phyloP scores from a whole-genome alignment of 2,888 invertebrate genomes.

The Meteorus colon region DNA sequence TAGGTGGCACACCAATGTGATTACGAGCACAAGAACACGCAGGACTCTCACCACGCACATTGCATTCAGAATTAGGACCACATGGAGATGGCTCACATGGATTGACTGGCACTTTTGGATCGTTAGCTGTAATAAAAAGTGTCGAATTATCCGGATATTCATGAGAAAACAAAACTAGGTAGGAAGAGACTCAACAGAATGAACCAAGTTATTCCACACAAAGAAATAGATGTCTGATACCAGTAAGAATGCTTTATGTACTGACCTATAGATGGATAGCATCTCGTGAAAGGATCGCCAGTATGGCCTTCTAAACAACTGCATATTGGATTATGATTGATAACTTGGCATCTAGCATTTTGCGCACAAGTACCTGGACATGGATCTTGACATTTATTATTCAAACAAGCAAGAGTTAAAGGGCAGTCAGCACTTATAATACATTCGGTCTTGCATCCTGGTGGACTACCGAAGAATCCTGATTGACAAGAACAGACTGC shows the following conservation, averaged over 20 bases:
- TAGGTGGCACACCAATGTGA: constrained; percentile 77
- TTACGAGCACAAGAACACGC: constrained; percentile 77
- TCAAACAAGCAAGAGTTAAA: constrained; percentile 83
- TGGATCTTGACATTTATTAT: constrained; percentile 85
- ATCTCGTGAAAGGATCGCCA: constrained; percentile 84
- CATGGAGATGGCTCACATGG: constrained; percentile 77
- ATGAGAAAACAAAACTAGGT: not conserved
- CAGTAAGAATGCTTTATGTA: not conserved
- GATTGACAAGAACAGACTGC: constrained; percentile 83
- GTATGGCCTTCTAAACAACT: constrained; percentile 82
- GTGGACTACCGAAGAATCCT: constrained; percentile 84
- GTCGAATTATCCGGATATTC: not conserved
- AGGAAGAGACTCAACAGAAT: too few species aligned
- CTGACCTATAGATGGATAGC: constrained; percentile 76
- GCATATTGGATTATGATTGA: constrained; percentile 88
- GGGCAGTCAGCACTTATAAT: constrained; percentile 87
- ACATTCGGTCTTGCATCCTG: constrained; percentile 88
- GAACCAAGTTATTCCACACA: too few species aligned
- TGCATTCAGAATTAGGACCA: constrained; percentile 76
- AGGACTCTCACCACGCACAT: constrained; percentile 75
- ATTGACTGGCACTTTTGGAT: constrained; percentile 64
- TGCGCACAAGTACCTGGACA: constrained; percentile 87
- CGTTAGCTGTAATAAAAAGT: constrained; percentile 49
- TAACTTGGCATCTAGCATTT: constrained; percentile 85
- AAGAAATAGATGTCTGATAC: too few species aligned